Conservation (phyloP, 2,797 vertebrate species). For the Amazonetta brasiliensis region DNA sequence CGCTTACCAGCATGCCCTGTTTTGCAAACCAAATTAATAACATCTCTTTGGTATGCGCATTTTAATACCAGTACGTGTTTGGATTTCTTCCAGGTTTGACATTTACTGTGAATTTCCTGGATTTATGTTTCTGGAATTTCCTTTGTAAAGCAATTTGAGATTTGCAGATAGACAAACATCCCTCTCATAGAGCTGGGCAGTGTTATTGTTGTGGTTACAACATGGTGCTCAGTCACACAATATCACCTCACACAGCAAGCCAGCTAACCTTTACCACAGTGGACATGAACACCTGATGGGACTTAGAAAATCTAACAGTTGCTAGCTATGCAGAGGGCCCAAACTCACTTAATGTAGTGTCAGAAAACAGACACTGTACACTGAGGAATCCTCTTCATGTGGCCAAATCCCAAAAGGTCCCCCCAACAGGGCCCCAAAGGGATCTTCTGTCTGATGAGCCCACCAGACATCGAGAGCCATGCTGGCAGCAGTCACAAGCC, state of each 20-base stretch:
- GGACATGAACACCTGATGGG: neutral
- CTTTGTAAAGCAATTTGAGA: constrained; percentile 12
- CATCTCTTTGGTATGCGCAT: neutral
- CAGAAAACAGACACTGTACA: neutral
- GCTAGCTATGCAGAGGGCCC: neutral
- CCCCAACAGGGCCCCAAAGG: neutral
- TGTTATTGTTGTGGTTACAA: neutral
- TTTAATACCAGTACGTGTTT: constrained; percentile 6
- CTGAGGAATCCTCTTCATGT: neutral
- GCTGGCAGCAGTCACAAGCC: neutral
- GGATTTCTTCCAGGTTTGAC: constrained; percentile 23
- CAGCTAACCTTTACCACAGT: neutral
- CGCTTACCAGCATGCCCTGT: neutral
- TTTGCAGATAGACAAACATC: neutral
- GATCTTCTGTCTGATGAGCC: neutral
- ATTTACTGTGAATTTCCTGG: constrained; percentile 31
- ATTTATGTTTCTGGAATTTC: constrained; percentile 41
- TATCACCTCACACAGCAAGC: neutral
- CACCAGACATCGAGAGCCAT: neutral
- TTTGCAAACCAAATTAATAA: constrained; percentile 19
- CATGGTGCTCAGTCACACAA: neutral
- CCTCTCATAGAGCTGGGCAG: neutral
- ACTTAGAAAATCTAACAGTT: neutral
- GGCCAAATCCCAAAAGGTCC: neutral
- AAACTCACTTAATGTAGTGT: neutral